phyloP scores from a whole-genome alignment of 2,888 invertebrate species.

The Torymus texanus region DNA sequence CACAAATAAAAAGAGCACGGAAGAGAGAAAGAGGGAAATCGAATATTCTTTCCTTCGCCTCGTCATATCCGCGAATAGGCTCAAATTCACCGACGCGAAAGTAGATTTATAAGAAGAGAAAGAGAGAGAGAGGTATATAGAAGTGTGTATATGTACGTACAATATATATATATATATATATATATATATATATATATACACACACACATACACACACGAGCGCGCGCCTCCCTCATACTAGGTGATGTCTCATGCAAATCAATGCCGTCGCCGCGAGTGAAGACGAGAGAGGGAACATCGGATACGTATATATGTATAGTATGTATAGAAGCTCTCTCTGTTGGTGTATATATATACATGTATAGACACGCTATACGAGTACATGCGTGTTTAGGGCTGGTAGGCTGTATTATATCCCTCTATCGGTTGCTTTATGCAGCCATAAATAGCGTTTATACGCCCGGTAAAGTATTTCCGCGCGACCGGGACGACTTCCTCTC shows the following conservation, averaged over 20 bases:
- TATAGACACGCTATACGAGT: no score
- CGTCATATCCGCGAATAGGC: conserved; percentile 12
- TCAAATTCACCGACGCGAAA: conserved; percentile 25
- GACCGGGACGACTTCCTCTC: conserved; percentile 56
- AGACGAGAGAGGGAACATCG: conserved; percentile 33
- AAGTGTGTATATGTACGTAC: no score
- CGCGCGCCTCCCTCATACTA: conserved; percentile 59
- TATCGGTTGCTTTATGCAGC: conserved; percentile 69
- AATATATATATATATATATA: no score
- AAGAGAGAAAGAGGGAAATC: conserved; percentile 6
- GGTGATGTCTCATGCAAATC: conserved; percentile 71
- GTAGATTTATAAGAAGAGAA: conserved; percentile 67
- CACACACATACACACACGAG: no score
- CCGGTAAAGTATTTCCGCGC: conserved; percentile 71
- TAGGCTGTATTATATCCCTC: conserved; percentile 67
- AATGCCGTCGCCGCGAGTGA: conserved; percentile 62
- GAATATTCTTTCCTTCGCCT: conserved; percentile 13
- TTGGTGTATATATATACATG: no score
- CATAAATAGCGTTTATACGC: conserved; percentile 73
- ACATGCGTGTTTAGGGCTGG: no score
- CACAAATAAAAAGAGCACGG: neutral
- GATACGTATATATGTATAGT: no score
- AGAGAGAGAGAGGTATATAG: no score
- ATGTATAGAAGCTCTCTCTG: no score
- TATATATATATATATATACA: no score